Percentiles rank a stretch among this genome's conserved stretches.
These are phyloP conservation scores for Ariopsis seemanni DNA, from an alignment of 2,113 vertebrate species.

Conservation along the genomic window DNA sequence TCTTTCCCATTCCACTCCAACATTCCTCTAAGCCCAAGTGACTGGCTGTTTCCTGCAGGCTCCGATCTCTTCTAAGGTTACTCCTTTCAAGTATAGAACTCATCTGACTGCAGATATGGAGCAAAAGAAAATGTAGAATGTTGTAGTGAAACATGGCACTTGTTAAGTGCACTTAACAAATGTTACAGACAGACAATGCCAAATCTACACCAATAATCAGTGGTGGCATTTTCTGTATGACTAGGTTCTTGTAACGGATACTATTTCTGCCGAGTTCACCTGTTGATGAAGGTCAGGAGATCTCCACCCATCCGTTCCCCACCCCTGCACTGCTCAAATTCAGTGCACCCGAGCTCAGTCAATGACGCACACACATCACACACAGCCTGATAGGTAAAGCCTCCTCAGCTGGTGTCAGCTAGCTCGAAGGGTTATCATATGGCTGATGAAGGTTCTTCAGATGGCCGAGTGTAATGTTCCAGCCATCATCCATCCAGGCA, in stretches of 20 bases:
- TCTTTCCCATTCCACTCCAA: conserved; percentile 25
- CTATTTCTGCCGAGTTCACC: not conserved
- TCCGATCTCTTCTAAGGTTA: conserved; percentile 7
- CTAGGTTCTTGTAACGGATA: not conserved
- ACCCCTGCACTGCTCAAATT: not conserved
- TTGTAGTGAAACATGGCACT: not conserved
- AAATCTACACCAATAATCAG: not conserved
- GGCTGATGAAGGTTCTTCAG: conserved; percentile 27
- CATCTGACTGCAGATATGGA: conserved; percentile 14
- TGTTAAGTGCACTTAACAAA: not conserved
- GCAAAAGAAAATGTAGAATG: conserved; percentile 5
- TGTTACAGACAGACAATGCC: not conserved
- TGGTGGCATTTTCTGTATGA: not conserved
- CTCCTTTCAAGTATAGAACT: conserved; percentile 7
- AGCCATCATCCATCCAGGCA: conserved; percentile 12
- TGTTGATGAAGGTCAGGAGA: not conserved
- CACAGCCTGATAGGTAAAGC: conserved; percentile 16
- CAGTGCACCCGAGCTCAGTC: conserved; percentile 4
- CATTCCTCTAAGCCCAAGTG: conserved; percentile 43
- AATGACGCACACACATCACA: conserved; percentile 7
- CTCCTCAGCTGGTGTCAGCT: conserved; percentile 33
- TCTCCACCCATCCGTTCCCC: not conserved
- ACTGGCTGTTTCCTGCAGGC: conserved; percentile 2
- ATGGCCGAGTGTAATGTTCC: conserved; percentile 25
- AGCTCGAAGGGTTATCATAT: conserved; percentile 31